phyloP scores from a whole-genome alignment of 2,888 invertebrate genomes.

The Acleris literana region DNA sequence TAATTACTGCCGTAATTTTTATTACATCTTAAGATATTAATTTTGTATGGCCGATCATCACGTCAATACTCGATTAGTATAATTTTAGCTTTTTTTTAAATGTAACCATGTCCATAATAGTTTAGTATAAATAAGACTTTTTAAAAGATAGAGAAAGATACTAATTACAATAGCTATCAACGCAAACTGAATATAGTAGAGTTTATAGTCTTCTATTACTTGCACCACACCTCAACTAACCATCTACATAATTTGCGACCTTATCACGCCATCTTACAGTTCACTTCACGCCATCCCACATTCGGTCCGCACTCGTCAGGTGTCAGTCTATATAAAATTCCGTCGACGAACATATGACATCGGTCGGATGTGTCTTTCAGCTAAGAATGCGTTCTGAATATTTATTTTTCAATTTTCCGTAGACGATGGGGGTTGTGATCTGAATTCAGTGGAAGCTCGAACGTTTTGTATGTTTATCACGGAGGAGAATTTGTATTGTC shows the following conservation, averaged over 20 bases:
- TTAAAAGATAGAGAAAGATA: not conserved
- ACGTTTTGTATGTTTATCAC: constrained; percentile 32
- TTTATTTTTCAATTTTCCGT: constrained; percentile 69
- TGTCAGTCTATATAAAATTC: constrained; percentile 30
- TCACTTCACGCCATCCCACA: constrained; percentile 23
- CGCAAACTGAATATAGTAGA: no score
- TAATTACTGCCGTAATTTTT: no score
- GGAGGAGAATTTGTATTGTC: constrained; percentile 12
- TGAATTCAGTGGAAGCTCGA: constrained; percentile 48
- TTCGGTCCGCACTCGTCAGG: constrained; percentile 22
- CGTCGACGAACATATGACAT: constrained; percentile 45
- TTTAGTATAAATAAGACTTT: no score
- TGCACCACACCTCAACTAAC: constrained; percentile 11
- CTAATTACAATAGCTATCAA: no score
- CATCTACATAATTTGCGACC: constrained; percentile 19
- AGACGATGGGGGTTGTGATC: constrained; percentile 46
- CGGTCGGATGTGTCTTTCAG: constrained; percentile 47
- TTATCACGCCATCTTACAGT: constrained; percentile 26
- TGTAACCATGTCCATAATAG: no score
- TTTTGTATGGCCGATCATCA: no score
- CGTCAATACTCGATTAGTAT: no score
- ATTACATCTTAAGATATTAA: no score
- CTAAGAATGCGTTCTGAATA: constrained; percentile 57
- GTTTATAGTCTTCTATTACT: not conserved
- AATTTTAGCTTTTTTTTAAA: no score